phyloP scores from a whole-genome alignment of 2,113 vertebrate species.

The Brachirus orientalis region DNA sequence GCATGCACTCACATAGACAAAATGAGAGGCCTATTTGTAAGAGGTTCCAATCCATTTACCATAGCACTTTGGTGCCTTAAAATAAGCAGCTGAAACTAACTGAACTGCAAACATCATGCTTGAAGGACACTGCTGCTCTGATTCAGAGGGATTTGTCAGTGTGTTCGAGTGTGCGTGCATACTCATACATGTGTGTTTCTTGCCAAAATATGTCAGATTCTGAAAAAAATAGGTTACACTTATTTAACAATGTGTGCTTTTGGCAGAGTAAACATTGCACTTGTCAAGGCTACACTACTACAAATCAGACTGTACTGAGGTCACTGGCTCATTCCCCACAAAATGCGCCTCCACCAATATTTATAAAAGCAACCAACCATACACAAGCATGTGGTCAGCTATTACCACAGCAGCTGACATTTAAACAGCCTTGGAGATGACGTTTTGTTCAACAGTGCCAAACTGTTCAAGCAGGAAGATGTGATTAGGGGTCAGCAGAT shows the following conservation, averaged over 20 bases:
- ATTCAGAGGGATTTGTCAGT: constrained; percentile 20
- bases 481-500: neutral
- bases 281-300: neutral
- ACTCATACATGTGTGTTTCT: neutral
- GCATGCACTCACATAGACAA: constrained; percentile 17
- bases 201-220: constrained; percentile 2
- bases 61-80: constrained; percentile 35
- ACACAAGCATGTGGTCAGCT: neutral
- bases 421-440: neutral
- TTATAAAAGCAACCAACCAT: neutral
- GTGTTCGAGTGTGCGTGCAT: neutral
- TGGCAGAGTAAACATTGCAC: neutral
- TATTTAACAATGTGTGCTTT: neutral
- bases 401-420: neutral
- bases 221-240: neutral
- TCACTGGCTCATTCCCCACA: neutral
- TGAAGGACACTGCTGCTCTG: constrained; percentile 25
- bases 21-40: constrained; percentile 18
- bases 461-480: neutral
- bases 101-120: constrained; percentile 16
- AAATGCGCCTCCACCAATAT: neutral
- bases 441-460: neutral
- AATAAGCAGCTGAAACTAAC: constrained; percentile 44
- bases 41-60: constrained; percentile 55
- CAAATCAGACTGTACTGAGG: neutral